These are phyloP conservation scores for Morus bassanus DNA, from an alignment of 2,797 vertebrate species.

Conservation along the genomic window DNA sequence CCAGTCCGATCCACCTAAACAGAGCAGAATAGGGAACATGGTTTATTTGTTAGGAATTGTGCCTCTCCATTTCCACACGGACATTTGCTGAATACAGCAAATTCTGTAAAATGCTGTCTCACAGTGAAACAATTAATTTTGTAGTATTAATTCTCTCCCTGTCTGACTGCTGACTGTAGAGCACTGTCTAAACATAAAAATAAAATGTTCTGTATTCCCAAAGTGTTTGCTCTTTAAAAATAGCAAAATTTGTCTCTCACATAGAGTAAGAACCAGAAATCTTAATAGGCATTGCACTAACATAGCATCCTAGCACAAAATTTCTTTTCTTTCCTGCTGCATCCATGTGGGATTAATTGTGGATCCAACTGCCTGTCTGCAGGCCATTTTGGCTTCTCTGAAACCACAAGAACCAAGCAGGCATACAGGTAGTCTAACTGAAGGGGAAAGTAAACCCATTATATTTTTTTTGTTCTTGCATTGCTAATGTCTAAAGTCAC, in stretches of 20 bases:
- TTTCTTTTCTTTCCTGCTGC: neutral
- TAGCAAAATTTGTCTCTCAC: neutral
- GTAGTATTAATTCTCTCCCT: neutral
- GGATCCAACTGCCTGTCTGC: neutral
- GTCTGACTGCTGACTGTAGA: neutral
- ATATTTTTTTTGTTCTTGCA: neutral
- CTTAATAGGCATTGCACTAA: neutral
- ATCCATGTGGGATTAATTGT: neutral
- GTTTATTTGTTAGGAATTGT: neutral
- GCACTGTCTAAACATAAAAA: neutral
- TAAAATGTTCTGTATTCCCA: neutral
- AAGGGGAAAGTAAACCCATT: neutral
- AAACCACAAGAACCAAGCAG: neutral
- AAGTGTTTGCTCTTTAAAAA: neutral
- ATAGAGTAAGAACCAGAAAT: neutral
- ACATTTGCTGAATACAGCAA: neutral
- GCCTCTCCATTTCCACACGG: neutral
- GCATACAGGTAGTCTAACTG: neutral
- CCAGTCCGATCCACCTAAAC: neutral
- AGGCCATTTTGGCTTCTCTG: neutral
- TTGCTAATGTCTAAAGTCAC: neutral
- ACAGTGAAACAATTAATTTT: neutral
- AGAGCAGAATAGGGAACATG: neutral
- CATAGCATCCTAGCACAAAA: neutral
- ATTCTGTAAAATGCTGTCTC: neutral